A percentile compares a stretch with the other conserved stretches of the same genome.
Conservation (phyloP, 2,113 vertebrate genomes). For the Boulengerochromis microlepis region DNA sequence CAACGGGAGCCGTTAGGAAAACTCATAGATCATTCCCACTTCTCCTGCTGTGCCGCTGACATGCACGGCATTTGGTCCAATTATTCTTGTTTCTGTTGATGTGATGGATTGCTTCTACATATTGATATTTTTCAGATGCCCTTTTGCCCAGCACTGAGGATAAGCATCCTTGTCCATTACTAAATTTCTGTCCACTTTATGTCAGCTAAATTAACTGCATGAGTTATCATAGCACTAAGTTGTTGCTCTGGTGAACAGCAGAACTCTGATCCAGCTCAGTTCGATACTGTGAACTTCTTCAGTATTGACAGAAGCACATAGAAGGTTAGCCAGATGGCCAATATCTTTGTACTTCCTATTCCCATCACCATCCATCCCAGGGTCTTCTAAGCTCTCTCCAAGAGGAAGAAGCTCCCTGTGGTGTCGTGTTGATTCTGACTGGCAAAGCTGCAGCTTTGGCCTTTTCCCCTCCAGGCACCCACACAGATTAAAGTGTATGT, state of each 20-base stretch:
- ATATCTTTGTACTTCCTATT: conserved; percentile 22
- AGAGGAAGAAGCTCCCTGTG: conserved; percentile 14
- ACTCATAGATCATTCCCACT: conserved; percentile 33
- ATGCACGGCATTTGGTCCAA: conserved; percentile 3
- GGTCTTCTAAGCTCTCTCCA: conserved; percentile 27
- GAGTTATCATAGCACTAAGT: not conserved
- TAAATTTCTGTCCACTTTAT: not conserved
- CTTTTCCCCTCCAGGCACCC: conserved; percentile 47
- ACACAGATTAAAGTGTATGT: not conserved
- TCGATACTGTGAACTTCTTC: conserved; percentile 7
- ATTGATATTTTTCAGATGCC: conserved; percentile 12
- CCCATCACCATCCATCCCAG: conserved; percentile 12
- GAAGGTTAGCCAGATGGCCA: conserved; percentile 49
- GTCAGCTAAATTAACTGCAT: not conserved
- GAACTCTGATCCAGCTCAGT: not conserved
- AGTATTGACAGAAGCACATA: not conserved
- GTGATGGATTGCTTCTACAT: conserved; percentile 31
- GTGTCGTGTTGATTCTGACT: conserved; percentile 17
- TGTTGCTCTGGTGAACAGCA: not conserved
- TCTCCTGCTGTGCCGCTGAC: conserved; percentile 26
- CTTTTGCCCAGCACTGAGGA: not conserved
- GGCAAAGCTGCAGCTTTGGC: conserved; percentile 48
- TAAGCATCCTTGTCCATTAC: not conserved
- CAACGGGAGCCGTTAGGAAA: conserved; percentile 4
- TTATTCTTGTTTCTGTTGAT: conserved; percentile 21